Evolutionary conservation across 2,888 invertebrate genomes (phyloP).

Genomic region (Drosophila dives): DNA sequence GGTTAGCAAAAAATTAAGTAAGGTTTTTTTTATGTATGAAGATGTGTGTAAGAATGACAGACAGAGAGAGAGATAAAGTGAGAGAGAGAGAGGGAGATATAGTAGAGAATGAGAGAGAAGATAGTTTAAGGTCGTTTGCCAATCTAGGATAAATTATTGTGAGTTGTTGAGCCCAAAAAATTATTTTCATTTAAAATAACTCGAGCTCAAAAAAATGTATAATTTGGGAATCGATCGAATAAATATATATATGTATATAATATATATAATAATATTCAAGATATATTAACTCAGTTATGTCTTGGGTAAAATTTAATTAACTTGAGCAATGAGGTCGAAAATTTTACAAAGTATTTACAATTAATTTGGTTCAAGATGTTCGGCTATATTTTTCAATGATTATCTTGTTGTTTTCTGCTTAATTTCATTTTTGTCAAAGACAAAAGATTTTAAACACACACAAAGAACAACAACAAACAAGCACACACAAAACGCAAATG

Average conservation of each 20-base stretch:
- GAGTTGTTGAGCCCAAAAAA: conserved; percentile 27
- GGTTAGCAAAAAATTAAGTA: conserved; percentile 67
- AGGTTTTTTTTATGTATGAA: conserved; percentile 40
- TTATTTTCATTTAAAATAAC: conserved; percentile 13
- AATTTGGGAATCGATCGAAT: neutral
- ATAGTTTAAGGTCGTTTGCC: conserved; percentile 46
- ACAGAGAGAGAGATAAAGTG: neutral
- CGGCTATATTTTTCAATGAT: neutral
- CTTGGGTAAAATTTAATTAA: neutral
- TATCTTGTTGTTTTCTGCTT: conserved; percentile 46
- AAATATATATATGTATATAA: no score
- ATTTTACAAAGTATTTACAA: neutral
- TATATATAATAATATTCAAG: no score
- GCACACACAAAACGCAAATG: conserved; percentile 13
- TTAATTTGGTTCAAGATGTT: neutral
- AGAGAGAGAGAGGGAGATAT: conserved; percentile 9
- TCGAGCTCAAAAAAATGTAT: neutral
- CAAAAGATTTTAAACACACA: conserved; percentile 13
- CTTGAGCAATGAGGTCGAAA: neutral
- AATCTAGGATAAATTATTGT: conserved; percentile 69
- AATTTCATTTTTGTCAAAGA: conserved; percentile 33
- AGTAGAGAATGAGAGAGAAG: conserved; percentile 8
- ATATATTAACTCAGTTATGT: neutral
- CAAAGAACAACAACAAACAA: conserved; percentile 3
- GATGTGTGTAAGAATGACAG: conserved; percentile 35